Percentiles rank a stretch among this genome's conserved stretches.
Conservation (phyloP, 2,113 vertebrate species). For the Gracilinanus agilis region DNA sequence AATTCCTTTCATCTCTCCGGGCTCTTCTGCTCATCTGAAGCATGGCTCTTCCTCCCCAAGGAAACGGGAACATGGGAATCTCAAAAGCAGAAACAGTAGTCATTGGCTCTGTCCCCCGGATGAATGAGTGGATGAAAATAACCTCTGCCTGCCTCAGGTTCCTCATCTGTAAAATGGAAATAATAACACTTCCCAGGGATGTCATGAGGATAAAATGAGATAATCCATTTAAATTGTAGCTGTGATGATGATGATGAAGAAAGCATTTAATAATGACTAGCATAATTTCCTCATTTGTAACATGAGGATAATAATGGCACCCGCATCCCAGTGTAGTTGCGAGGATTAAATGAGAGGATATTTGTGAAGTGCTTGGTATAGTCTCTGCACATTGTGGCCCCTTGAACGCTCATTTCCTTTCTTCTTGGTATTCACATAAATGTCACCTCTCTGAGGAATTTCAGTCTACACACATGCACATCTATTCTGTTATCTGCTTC, state of each 20-base stretch:
- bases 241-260: background rate
- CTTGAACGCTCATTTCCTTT: background rate
- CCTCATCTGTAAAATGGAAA: background rate
- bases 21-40: background rate
- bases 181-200: background rate
- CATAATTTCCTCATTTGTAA: background rate
- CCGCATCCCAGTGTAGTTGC: background rate
- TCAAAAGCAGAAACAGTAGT: background rate
- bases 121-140: background rate
- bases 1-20: background rate
- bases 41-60: background rate
- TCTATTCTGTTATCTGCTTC: background rate
- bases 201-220: background rate
- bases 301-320: background rate
- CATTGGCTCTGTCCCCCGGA: background rate
- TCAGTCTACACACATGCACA: too few relatives aligned
- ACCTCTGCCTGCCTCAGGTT: background rate
- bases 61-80: background rate
- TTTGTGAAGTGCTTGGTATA: background rate
- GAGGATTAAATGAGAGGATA: background rate
- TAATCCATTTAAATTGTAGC: background rate
- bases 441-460: background rate
- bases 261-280: background rate
- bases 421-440: background rate
- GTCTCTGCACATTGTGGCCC: background rate